A percentile compares a stretch with the other conserved stretches of the same genome.
Conservation (phyloP, 1,140 invertebrate species). For the Varroa destructor region DNA sequence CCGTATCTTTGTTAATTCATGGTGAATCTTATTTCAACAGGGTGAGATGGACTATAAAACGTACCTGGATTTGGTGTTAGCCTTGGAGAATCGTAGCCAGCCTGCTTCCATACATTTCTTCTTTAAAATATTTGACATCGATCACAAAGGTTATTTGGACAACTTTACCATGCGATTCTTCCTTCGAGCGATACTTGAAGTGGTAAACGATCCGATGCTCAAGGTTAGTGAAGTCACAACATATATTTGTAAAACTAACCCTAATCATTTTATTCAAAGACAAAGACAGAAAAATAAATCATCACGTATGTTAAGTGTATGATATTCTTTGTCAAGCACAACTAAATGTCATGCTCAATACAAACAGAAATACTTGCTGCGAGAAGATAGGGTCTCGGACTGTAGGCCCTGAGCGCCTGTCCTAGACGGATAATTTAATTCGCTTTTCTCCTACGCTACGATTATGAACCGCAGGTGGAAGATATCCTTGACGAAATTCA, state of each 20-base stretch:
- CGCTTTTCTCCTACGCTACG: too few species aligned
- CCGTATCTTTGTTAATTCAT: not conserved
- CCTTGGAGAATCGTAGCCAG: conserved; percentile 78
- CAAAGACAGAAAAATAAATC: too few species aligned
- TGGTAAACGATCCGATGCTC: conserved; percentile 38
- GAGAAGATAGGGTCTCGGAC: too few species aligned
- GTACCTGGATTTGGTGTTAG: conserved; percentile 84
- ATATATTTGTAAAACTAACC: conserved; percentile 22
- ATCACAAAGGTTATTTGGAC: conserved; percentile 71
- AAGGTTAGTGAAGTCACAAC: conserved; percentile 13
- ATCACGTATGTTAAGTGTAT: too few species aligned
- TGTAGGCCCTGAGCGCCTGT: too few species aligned
- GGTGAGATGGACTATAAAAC: conserved; percentile 69
- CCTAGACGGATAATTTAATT: too few species aligned
- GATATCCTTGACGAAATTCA: conserved; percentile 95
- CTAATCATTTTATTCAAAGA: not conserved
- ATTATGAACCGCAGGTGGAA: conserved; percentile 40
- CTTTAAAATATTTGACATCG: conserved; percentile 80
- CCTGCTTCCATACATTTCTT: conserved; percentile 80
- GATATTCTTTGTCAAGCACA: too few species aligned
- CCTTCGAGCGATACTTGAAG: conserved; percentile 50
- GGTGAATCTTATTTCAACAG: conserved; percentile 35
- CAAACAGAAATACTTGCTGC: too few species aligned
- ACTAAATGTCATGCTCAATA: too few species aligned
- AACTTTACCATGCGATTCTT: conserved; percentile 83